Conservation (phyloP, 2,888 invertebrate genomes). For the Xestia sexstrigata region DNA sequence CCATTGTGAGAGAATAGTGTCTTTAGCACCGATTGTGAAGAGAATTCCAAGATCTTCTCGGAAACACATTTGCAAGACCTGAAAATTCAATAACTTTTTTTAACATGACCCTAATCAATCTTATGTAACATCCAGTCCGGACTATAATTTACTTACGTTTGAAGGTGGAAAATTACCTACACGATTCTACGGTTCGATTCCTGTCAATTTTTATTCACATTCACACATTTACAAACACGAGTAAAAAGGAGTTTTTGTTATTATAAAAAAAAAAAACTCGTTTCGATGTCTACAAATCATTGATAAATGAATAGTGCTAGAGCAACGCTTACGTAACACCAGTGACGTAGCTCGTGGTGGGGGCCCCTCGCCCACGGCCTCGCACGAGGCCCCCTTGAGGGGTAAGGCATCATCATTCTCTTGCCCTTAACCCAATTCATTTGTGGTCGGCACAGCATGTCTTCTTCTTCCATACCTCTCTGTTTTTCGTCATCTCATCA, state of each 20-base stretch:
- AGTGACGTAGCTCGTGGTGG: too few species aligned
- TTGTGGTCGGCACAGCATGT: too few species aligned
- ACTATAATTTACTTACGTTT: not conserved
- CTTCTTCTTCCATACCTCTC: too few species aligned
- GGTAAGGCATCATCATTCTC: too few species aligned
- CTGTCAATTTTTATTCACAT: not conserved
- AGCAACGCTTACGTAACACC: not conserved
- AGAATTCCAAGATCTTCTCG: slow-evolving; percentile 79
- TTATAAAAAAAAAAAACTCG: not conserved
- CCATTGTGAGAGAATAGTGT: slow-evolving; percentile 83
- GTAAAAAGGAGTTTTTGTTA: too few species aligned
- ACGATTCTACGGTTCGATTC: not conserved
- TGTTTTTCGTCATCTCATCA: too few species aligned
- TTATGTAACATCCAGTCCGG: not conserved
- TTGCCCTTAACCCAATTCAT: too few species aligned
- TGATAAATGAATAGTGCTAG: not conserved
- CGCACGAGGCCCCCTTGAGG: too few species aligned
- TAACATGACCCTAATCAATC: not conserved
- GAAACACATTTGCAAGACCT: slow-evolving; percentile 79
- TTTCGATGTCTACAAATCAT: not conserved
- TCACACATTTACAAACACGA: too few species aligned
- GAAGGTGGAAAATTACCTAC: not conserved
- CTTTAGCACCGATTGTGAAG: slow-evolving; percentile 83
- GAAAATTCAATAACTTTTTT: slow-evolving; percentile 37
- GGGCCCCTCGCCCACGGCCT: too few species aligned